Base-by-base conservation (phyloP, 2,888 invertebrate species). In the Spialia ferax region DNA sequence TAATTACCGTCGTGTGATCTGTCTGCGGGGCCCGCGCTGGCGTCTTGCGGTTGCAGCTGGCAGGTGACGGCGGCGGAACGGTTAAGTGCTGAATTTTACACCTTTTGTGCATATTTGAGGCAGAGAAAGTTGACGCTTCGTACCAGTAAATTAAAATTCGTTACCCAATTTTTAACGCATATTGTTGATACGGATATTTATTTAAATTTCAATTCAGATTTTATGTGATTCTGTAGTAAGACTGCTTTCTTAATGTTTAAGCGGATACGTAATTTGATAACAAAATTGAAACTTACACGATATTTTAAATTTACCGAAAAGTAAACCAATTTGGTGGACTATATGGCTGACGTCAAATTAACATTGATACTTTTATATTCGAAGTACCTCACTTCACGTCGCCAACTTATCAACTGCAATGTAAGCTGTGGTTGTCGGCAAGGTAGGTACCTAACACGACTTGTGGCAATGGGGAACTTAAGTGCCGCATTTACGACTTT, bases 91-190 rank as follows among this genome's bases (percentile, higher is more conserved):
- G 87, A 89, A 93, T 93, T 94, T 93, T 94, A 93, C 91, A 87
- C 91, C 93, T 91, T 93, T 93, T 93, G 92, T 94, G 94, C 94
- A 94, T 94, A 94, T 93, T 93, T 94, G 89, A 93, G 59, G 57
- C 23, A 35, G 20, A 0, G 8, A 6, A 11, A 8, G 8, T 18
- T 35, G 1, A 35, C 35, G 35, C 35, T 35, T 10, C 35, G 8
- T 48, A 48, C 10, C 4, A 48, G 20, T 18, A 20, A 48, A 11
- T 18, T 45, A 45, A 45, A 18, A 45, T 45, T 45, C 18, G 20
- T 45, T 10, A 45, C 8, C 42, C 42, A 18, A 18, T 45, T 38
- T n/a, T 42, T 42, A 42, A n/a, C 42, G 42, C 42, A 8, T 18
- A 18, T 10, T 18, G 8, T 45, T 45, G 15, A 15, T 45, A 18